Base-by-base conservation (phyloP, 1,140 invertebrate genomes). In the Hyles euphorbiae region DNA sequence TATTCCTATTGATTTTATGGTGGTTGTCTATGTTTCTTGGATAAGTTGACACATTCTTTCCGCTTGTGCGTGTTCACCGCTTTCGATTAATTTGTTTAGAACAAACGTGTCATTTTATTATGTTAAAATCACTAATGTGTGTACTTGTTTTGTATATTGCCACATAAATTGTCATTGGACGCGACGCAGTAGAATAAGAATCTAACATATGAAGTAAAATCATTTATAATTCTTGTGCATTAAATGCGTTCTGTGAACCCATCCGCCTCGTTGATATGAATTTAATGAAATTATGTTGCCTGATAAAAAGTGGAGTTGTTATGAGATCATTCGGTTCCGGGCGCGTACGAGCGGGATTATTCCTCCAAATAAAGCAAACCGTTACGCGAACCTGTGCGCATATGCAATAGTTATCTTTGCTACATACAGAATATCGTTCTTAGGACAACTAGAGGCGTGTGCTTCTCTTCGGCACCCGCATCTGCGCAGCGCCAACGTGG, bases 361-460 rank as follows among this genome's bases (percentile, higher is more conserved):
- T 48, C 45, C 12, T 33, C 8, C 34, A 33, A 47, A 10, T 43
- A 32, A 56, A 48, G 34, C 44, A 56, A 34, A 33, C 11, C 33
- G 33, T 11, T n/a, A 47, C 44, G 32, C 47, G 45, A 34, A 47
- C 54, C 33, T 47, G 5, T n/a, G 5, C 8, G 9, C 54, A 34
- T 48, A 44, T 48, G 22, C 45, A 47, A 47, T 33, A 36, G 34
- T 46, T 10, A 53, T 22, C 60, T 62, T 67, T 76, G 69, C 74
- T 75, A 86, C 79, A 79, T 60, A 76, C 81, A 59, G 74, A 65
- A 76, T 85, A 67, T 88, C 76, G 76, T 88, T 74, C 85, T 75
- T 90, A 90, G 89, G 90, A 82, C 88, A 89, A 85, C 77, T 91
- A 83, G 89, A 90, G 77, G 87, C 88, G 83, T 86, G 83, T 79